Evolutionary conservation across 2,797 vertebrate genomes (phyloP), one percentile per base, ranked within the genome.

Genomic region (Sebastes glaucus): DNA sequence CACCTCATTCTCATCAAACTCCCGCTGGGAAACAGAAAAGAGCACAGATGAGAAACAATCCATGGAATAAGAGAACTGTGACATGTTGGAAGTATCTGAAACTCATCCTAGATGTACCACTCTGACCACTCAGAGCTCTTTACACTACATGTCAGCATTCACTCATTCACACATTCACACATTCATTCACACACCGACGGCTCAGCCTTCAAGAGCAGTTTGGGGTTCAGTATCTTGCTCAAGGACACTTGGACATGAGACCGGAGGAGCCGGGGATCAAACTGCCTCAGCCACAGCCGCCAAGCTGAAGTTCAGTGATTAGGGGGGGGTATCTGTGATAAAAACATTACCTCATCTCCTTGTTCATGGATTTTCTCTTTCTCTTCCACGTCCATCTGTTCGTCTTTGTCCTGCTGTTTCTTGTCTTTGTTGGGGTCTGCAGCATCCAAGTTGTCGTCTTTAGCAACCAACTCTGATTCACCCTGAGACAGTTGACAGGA

Each of bases 1-100:
- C 69, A 97, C 94, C 89, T 99, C 98, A 1, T 98, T 97, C 78
- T 99, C 98, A 90, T 99, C 97, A 87, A 98, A 99, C 71, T 99
- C 98, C 46, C 97, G 95, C 99, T 99, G 88, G 18, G 55, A 71
- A 23, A 55, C 9, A 59, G 11, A 11, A 59, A n/a, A 55, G 7
- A 49, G 49, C 0, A 28, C 18, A 67, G 28, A 46, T 56, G 25
- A 74, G 53, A 63, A 6, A 49, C 11, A 57, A 38, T n/a, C 28
- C 35, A 56, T 9, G 42, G 38, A 18, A n/a, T 4, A 23, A 65
- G 27, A 35, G 11, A 30, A 10, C 1, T 4, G 30, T 46, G 9
- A 53, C 10, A 53, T 16, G 25, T 7, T 46, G 27, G 23, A 61
- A 35, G 61, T 10, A 11, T 27, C 9, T 10, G 7, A 14, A 14